A percentile compares a stretch with the other conserved stretches of the same genome.
phyloP scores from a whole-genome alignment of 2,888 invertebrate species.

The Nycteola revayana region DNA sequence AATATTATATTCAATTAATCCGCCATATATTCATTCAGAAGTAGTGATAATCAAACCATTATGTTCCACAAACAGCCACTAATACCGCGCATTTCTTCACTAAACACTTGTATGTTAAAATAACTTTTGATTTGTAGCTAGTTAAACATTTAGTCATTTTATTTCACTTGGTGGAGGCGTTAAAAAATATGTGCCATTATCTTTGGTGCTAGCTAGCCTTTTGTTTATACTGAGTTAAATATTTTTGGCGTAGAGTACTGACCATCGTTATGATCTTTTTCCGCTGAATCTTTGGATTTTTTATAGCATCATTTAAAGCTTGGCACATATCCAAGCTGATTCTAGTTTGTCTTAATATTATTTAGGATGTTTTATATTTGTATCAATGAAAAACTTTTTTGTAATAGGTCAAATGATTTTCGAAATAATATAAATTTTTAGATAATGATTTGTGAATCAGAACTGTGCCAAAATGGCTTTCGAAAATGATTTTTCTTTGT shows the following conservation, averaged over 20 bases:
- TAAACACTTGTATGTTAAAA: conserved; percentile 20
- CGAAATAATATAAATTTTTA: too few species aligned
- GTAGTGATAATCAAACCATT: conserved; percentile 5
- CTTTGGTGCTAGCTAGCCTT: conserved; percentile 35
- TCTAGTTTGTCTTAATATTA: conserved; percentile 52
- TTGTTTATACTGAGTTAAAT: conserved; percentile 57
- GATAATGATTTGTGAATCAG: too few species aligned
- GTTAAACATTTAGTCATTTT: conserved; percentile 24
- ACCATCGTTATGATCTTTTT: conserved; percentile 52
- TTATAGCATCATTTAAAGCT: conserved; percentile 67
- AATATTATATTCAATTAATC: too few species aligned
- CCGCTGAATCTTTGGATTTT: conserved; percentile 64
- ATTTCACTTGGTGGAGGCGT: conserved; percentile 7
- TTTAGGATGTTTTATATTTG: conserved; percentile 54
- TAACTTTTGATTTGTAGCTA: conserved; percentile 18
- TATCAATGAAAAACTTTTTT: too few species aligned
- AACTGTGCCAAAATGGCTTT: too few species aligned
- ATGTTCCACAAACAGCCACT: conserved; percentile 11
- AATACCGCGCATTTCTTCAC: conserved; percentile 13
- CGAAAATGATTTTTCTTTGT: too few species aligned
- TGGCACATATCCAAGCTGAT: conserved; percentile 65
- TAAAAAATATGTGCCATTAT: conserved; percentile 18
- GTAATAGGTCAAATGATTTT: too few species aligned
- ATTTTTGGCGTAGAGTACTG: conserved; percentile 59
- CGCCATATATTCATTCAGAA: too few species aligned